Conservation (phyloP, 2,888 invertebrate genomes). For the Siphonodentalium dalli region DNA sequence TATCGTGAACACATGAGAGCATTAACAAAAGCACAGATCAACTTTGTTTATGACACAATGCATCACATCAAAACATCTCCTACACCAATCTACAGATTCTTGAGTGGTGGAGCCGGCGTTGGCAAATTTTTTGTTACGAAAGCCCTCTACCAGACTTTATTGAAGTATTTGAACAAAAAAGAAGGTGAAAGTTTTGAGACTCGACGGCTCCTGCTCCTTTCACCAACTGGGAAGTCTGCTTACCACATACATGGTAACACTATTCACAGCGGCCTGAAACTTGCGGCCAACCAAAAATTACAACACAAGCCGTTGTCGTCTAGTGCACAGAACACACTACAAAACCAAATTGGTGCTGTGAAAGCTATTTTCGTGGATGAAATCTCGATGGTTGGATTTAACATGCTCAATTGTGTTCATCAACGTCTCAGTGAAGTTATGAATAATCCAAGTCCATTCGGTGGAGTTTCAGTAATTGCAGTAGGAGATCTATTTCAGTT, state of each 20-base stretch:
- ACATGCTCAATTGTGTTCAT: slow-evolving; percentile 18
- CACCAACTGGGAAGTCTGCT: slow-evolving; percentile 36
- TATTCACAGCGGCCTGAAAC: slow-evolving; percentile 17
- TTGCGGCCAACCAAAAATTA: slow-evolving; percentile 15
- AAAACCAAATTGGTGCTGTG: slow-evolving; percentile 12
- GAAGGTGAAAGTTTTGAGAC: slow-evolving; percentile 22
- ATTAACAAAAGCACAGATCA: slow-evolving; percentile 26
- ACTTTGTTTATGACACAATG: slow-evolving; percentile 29
- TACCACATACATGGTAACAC: slow-evolving; percentile 21
- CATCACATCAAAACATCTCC: slow-evolving; percentile 21
- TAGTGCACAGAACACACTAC: slow-evolving; percentile 9
- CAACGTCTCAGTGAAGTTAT: slow-evolving; percentile 20
- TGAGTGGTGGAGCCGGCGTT: slow-evolving; percentile 34
- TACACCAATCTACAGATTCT: slow-evolving; percentile 26
- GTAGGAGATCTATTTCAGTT: slow-evolving; percentile 27
- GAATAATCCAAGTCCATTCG: slow-evolving; percentile 11
- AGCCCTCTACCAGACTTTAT: slow-evolving; percentile 29
- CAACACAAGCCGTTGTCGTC: slow-evolving; percentile 13
- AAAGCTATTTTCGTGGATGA: slow-evolving; percentile 26
- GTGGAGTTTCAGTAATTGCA: slow-evolving; percentile 17
- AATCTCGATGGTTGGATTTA: slow-evolving; percentile 26
- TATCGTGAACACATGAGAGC: slow-evolving; percentile 25
- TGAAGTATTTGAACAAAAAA: slow-evolving; percentile 24
- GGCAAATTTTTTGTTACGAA: slow-evolving; percentile 30
- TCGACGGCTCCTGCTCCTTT: slow-evolving; percentile 16